Evolutionary conservation across 1,140 invertebrate species (phyloP), one percentile per base, ranked within the genome.

Genomic region (Magallana angulata): DNA sequence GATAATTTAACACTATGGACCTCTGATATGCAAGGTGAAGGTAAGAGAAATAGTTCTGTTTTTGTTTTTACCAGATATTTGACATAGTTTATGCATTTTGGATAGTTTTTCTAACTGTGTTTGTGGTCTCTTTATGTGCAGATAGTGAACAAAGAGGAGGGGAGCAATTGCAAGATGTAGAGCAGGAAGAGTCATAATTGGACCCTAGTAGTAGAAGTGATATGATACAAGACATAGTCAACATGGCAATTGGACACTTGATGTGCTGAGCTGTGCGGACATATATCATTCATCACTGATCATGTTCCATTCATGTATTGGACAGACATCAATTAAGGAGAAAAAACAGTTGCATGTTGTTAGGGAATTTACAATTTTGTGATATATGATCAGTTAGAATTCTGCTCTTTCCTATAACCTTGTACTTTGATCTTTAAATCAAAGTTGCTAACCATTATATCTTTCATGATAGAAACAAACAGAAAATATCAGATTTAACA

Each of bases 1-100:
- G 89, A 90, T 84, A 90, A 88, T 86, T 90, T 90, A 84, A 90
- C 87, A 64, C 85, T 90, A 59, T 90, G 87, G 87, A 86, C 85
- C 81, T 81, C 82, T n/a, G 86, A 88, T 85, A 85, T 87, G 83
- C 82, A 88, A 68, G 82, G 68, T 59, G 84, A 88, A 60, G 86
- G 81, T 88, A 57, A 18, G 84, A 84, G 8, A 5, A 1, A 1
- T 30, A 62, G 14, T 16, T 62, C n/a, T 60, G n/a, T 12, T 60
- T 24, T n/a, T 58, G 8, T 4, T 16, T 58, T 16, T 57, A 18
- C 30, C 9, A 18, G 2, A 71, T 56, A 14, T n/a, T 11, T 80
- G 36, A 57, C 7, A 7, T n/a, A 14, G 18, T 8, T 64, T n/a
- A 4, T 64, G 24, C 16, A n/a, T 11, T 30, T 9, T 8, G 14